A percentile compares a stretch with the other conserved stretches of the same genome.
These are phyloP conservation scores for Pocillopora damicornis DNA, from an alignment of 64 coral and sea anemone genomes.

Conservation along the genomic window DNA sequence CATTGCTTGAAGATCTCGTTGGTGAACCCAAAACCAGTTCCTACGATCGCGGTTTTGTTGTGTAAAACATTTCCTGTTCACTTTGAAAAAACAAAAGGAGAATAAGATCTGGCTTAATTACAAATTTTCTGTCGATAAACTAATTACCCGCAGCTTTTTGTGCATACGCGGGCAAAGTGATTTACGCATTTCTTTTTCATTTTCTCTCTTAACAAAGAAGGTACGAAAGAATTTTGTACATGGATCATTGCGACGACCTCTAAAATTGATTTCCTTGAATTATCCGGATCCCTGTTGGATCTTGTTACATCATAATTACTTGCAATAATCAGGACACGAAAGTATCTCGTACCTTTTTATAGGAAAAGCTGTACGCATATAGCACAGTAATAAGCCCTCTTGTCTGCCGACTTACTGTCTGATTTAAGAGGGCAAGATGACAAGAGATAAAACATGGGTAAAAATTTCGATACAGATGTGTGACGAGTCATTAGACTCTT, in stretches of 20 bases:
- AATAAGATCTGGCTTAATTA: not conserved
- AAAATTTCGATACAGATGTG: not conserved
- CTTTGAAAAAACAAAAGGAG: not conserved
- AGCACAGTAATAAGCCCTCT: conserved; percentile 12
- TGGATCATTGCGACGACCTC: not conserved
- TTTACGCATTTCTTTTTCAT: not conserved
- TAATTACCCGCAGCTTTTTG: not conserved
- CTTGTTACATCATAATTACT: not conserved
- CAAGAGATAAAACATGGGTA: not conserved
- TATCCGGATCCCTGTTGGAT: not conserved
- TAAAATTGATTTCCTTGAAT: not conserved
- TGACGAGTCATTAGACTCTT: not conserved
- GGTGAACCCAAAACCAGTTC: not conserved
- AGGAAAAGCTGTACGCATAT: conserved; percentile 3
- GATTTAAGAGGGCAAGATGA: not conserved
- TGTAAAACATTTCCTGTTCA: not conserved
- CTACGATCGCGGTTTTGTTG: not conserved
- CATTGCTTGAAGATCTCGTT: not conserved
- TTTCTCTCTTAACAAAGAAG: not conserved
- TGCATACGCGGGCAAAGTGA: not conserved
- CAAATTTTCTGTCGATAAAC: not conserved
- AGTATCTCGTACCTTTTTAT: not conserved
- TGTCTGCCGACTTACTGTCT: conserved; percentile 1
- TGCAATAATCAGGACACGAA: not conserved
- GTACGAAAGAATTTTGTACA: not conserved